A percentile compares a stretch with the other conserved stretches of the same genome.
These are phyloP conservation scores for Drosophila azteca DNA, from an alignment of 1,140 invertebrate species.

Conservation along the genomic window DNA sequence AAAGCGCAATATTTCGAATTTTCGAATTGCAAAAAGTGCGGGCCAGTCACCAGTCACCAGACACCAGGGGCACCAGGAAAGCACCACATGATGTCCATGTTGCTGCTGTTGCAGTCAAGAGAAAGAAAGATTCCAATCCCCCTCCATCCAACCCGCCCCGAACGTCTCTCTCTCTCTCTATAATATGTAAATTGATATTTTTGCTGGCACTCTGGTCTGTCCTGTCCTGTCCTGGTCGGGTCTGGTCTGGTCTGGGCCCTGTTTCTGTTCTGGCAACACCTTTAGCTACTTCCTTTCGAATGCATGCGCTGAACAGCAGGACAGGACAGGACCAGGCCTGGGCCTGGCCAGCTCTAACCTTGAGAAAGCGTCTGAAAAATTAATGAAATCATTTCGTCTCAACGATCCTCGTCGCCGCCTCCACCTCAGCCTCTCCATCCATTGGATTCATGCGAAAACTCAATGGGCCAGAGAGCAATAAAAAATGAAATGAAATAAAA, in stretches of 20 bases:
- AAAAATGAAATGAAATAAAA: constrained; percentile 65
- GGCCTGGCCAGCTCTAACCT: constrained; percentile 40
- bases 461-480: constrained; percentile 44
- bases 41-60: constrained; percentile 26
- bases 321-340: too few relatives aligned
- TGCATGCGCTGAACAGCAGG: too few relatives aligned
- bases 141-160: background rate
- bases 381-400: constrained; percentile 74
- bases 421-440: constrained; percentile 1
- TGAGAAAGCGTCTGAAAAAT: constrained; percentile 67
- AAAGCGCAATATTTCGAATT: constrained; percentile 75
- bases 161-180: constrained; percentile 4
- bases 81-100: constrained; percentile 67
- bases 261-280: constrained; percentile 43
- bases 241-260: constrained; percentile 5
- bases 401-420: constrained; percentile 5
- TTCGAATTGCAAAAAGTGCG: constrained; percentile 77
- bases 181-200: constrained; percentile 81
- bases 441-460: constrained; percentile 34
- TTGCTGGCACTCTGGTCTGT: constrained; percentile 27
- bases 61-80: background rate
- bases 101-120: constrained; percentile 27
- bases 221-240: background rate
- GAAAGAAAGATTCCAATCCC: constrained; percentile 18
- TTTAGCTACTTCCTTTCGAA: constrained; percentile 56